Evolutionary conservation across 92 coral and sea anemone genomes (phyloP).

Genomic region (Diadumene lineata): DNA sequence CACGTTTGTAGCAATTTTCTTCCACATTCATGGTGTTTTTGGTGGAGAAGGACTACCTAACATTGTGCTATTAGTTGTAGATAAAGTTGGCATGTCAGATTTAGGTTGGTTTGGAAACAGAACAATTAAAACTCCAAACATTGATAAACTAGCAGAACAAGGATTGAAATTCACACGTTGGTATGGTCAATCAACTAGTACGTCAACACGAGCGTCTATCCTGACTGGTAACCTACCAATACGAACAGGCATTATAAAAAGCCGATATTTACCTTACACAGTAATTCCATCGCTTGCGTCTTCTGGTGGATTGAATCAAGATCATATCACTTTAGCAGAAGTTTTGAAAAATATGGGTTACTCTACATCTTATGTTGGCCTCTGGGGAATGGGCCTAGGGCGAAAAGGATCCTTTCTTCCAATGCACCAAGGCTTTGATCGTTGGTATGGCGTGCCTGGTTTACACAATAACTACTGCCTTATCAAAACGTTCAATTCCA

Average conservation of each 20-base stretch:
- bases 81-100: constrained; percentile 64
- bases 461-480: constrained; percentile 71
- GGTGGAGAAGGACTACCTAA: constrained; percentile 31
- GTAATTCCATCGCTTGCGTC: constrained; percentile 86
- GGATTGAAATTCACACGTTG: constrained; percentile 74
- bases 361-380: constrained; percentile 74
- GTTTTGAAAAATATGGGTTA: constrained; percentile 60
- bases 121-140: constrained; percentile 62
- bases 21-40: background rate
- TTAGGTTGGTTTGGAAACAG: constrained; percentile 51
- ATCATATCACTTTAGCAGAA: constrained; percentile 67
- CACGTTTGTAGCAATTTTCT: constrained; percentile 15
- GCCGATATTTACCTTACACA: constrained; percentile 78
- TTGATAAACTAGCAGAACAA: constrained; percentile 53
- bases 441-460: constrained; percentile 85
- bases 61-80: constrained; percentile 61
- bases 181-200: constrained; percentile 73
- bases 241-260: constrained; percentile 86
- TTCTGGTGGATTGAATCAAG: constrained; percentile 79
- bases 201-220: constrained; percentile 83
- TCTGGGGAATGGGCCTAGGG: constrained; percentile 91
- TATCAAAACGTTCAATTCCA: constrained; percentile 15
- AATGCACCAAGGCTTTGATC: constrained; percentile 80
- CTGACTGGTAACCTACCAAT: constrained; percentile 91
- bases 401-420: constrained; percentile 71